Conservation (phyloP, 2,113 vertebrate genomes). For the Naja naja region DNA sequence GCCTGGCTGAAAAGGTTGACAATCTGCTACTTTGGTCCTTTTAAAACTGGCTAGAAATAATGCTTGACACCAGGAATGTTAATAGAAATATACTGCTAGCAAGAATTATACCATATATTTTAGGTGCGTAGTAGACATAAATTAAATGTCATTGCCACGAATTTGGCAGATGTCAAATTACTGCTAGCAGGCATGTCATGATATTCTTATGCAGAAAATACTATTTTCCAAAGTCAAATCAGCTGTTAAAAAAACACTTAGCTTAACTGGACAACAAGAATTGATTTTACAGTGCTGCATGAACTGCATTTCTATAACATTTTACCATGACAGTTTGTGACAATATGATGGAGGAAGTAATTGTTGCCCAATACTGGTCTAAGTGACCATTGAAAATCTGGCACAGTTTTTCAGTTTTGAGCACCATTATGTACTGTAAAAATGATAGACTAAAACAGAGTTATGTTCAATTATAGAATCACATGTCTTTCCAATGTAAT, state of each 20-base stretch:
- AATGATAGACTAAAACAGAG: not conserved
- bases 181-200: constrained; percentile 29
- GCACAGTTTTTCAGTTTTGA: not conserved
- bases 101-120: constrained; percentile 13
- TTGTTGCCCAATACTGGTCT: not conserved
- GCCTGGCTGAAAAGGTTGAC: not conserved
- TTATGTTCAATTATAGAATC: not conserved
- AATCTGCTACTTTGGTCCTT: not conserved
- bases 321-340: not conserved
- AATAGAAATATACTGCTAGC: constrained; percentile 8
- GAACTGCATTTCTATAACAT: not conserved
- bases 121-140: not conserved
- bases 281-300: constrained; percentile 5
- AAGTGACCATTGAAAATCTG: not conserved
- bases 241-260: not conserved
- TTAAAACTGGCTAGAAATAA: constrained; percentile 15
- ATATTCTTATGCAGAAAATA: constrained; percentile 26
- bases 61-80: not conserved
- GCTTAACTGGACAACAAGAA: not conserved
- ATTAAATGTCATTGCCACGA: not conserved
- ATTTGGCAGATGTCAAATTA: constrained; percentile 30
- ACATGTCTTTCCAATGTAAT: not conserved
- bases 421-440: not conserved
- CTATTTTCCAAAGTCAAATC: constrained; percentile 7
- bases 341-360: not conserved